phyloP scores from a whole-genome alignment of 1,140 invertebrate genomes.

The Episyrphus balteatus region DNA sequence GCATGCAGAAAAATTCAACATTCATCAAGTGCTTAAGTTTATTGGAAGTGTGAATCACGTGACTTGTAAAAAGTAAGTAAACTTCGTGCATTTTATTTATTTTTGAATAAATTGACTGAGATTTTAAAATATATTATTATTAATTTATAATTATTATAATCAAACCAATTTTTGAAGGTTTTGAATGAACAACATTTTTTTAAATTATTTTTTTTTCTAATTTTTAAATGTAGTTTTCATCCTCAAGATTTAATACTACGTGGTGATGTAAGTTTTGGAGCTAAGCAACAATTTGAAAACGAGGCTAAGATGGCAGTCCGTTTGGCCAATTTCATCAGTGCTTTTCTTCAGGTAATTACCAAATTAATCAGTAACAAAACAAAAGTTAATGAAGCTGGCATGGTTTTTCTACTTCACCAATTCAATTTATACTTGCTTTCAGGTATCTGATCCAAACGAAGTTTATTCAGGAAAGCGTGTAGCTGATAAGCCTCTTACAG shows the following conservation, averaged over 20 bases:
- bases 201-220: background rate
- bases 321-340: conserved; percentile 89
- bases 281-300: conserved; percentile 81
- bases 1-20: conserved; percentile 55
- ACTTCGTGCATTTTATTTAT: too few relatives aligned
- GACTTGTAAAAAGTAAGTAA: conserved; percentile 53
- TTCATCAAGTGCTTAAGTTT: conserved; percentile 66
- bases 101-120: background rate
- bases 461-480: conserved; percentile 86
- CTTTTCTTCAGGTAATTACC: conserved; percentile 68
- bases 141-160: too few relatives aligned
- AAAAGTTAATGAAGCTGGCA: too few relatives aligned
- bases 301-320: conserved; percentile 91
- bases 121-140: background rate
- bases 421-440: conserved; percentile 12
- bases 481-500: conserved; percentile 75
- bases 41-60: conserved; percentile 57
- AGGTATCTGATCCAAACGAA: conserved; percentile 85
- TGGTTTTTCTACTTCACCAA: too few relatives aligned
- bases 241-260: conserved; percentile 62
- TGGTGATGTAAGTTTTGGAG: conserved; percentile 77
- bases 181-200: conserved; percentile 1
- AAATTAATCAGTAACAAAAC: conserved; percentile 1
- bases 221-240: conserved; percentile 44
- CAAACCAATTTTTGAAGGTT: too few relatives aligned